Base-by-base conservation (phyloP, 2,797 vertebrate species). In the Holocentrus rufus region DNA sequence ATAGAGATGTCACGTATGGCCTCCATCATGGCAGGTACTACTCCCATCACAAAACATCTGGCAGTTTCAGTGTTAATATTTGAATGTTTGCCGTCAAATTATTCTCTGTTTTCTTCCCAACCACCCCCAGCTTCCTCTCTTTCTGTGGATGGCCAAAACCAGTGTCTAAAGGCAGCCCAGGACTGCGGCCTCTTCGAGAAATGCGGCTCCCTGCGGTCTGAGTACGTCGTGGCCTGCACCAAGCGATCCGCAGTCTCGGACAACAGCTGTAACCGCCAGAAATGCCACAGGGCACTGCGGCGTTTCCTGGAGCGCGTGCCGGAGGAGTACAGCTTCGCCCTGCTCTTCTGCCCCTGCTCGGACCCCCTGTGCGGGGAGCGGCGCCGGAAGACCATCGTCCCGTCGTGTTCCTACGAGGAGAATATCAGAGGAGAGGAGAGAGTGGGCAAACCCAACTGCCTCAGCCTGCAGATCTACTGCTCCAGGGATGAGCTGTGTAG, bases 331-430 rank as follows among this genome's bases (percentile, higher is more conserved):
- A 96, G 96, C 77, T 96, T 96, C 9, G 95, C 93, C 7, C 86
- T 98, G 72, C 95, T 99, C 34, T 96, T 99, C 91, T 99, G 98
- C 64, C 95, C 96, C 0, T 99, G 98, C 58, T 89, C 93, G 0
- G 95, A 98, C 84, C 92, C 91, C 14, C 73, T 95, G 74, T 99
- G 98, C 11, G 97, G 96, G 25, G 96, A 97, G 77, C 95, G 98
- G 18, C 92, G 97, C 17, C 94, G 96, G 79, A 96, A 98, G 87
- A 97, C 96, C 82, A 98, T 99, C 7, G 97, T 97, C 23, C 97
- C 98, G 0, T 93, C 95, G 7, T 99, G 98, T 36, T 97, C 96
- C 22, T 97, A 96, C 9, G 91, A 93, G 80, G 92, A 93, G 81
- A 91, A 74, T 0, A 66, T 55, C 3, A 86, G 72, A 78, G 91